Conservation (phyloP, 1,140 invertebrate species). For the Drosophila ironensis region DNA sequence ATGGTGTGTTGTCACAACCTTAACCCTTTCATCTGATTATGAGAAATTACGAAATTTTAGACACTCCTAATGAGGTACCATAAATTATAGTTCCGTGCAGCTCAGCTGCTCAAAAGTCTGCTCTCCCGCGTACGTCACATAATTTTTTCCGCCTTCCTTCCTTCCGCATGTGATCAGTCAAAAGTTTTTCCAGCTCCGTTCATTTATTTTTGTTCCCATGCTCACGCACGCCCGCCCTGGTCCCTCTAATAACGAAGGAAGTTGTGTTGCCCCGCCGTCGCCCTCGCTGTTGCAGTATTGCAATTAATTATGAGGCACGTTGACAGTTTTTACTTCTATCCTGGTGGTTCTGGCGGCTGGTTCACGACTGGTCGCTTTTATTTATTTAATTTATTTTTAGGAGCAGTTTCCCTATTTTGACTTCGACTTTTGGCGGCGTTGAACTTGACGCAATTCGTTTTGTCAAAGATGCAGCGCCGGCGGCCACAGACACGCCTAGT, state of each 20-base stretch:
- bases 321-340: slow-evolving; percentile 53
- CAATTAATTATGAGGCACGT: slow-evolving; percentile 78
- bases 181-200: slow-evolving; percentile 43
- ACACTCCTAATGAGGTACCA: slow-evolving; percentile 49
- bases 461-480: slow-evolving; percentile 51
- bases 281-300: slow-evolving; percentile 28
- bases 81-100: slow-evolving; percentile 55
- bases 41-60: slow-evolving; percentile 50
- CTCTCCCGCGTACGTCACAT: slow-evolving; percentile 1
- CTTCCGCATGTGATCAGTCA: slow-evolving; percentile 75
- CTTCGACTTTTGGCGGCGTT: slow-evolving; percentile 77
- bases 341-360: background rate
- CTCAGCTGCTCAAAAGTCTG: slow-evolving; percentile 30
- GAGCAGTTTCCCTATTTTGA: slow-evolving; percentile 60
- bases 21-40: slow-evolving; percentile 15
- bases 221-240: slow-evolving; percentile 34
- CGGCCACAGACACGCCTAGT: slow-evolving; percentile 69
- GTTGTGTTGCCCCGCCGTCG: too few relatives aligned
- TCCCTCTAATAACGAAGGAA: slow-evolving; percentile 39
- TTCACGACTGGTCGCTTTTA: slow-evolving; percentile 32
- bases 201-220: slow-evolving; percentile 22
- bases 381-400: slow-evolving; percentile 73
- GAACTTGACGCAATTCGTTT: slow-evolving; percentile 80
- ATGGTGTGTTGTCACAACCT: slow-evolving; percentile 20
- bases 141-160: slow-evolving; percentile 31